Percentiles rank a stretch among this genome's conserved stretches.
Evolutionary conservation across 2,113 vertebrate species (phyloP).

Genomic region (Bufo gargarizans): DNA sequence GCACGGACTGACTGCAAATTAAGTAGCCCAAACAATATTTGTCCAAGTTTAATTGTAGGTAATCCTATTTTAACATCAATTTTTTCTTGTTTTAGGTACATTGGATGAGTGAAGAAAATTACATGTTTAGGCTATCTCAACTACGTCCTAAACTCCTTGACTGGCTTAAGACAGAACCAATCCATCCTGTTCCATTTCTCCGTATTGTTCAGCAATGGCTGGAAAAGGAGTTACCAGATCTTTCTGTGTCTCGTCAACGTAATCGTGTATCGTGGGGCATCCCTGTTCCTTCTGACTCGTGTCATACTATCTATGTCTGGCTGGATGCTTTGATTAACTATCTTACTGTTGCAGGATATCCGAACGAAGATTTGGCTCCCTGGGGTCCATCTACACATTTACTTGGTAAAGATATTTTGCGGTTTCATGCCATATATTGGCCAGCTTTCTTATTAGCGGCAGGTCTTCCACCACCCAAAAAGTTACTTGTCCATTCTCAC

Average conservation of each 20-base stretch:
- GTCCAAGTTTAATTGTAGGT: too few relatives aligned
- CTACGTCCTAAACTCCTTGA: constrained; percentile 76
- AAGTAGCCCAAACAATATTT: too few relatives aligned
- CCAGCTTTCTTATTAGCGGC: constrained; percentile 89
- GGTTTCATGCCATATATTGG: constrained; percentile 95
- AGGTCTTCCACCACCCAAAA: constrained; percentile 79
- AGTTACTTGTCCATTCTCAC: constrained; percentile 90
- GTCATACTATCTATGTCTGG: constrained; percentile 94
- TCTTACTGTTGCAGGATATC: constrained; percentile 86
- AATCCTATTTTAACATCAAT: not conserved
- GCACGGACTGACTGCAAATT: too few relatives aligned
- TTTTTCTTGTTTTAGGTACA: constrained; percentile 75
- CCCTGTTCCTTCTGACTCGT: constrained; percentile 82
- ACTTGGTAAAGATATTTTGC: constrained; percentile 95
- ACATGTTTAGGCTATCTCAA: constrained; percentile 87
- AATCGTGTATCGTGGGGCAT: constrained; percentile 91
- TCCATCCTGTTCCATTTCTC: constrained; percentile 81
- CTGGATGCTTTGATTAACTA: constrained; percentile 95
- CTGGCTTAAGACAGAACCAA: constrained; percentile 80
- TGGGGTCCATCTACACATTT: constrained; percentile 81
- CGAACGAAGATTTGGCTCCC: constrained; percentile 70
- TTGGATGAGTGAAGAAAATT: constrained; percentile 95
- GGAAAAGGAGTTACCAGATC: constrained; percentile 84
- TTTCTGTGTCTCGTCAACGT: constrained; percentile 89
- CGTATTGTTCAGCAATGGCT: constrained; percentile 80